Evolutionary conservation across 2,888 invertebrate species (phyloP), one percentile per base, ranked within the genome.

Genomic region (Pristionchus arcanus): DNA sequence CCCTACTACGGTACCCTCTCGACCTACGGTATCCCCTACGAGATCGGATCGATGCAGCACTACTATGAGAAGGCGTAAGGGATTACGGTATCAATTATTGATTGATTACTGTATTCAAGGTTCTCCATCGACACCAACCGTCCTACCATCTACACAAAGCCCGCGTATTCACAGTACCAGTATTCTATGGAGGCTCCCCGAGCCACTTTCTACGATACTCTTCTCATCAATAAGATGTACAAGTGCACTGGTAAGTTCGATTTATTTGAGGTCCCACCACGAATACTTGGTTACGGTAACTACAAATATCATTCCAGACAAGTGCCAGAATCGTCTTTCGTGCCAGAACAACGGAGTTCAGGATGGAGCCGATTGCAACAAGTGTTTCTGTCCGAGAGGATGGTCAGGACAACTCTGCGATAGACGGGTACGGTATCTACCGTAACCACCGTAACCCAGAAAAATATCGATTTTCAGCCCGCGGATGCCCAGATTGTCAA

Each of bases 21-120:
- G 4, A 81, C 15, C 49, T 81, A 81, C 81, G 81, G 42, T 21
- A 81, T 81, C 19, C 81, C 81, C 0, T 81, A 81, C 81, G 81
- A 81, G 15, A 21, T 81, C 81, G 81, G 81, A 81, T 81, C 81
- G 21, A 81, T 81, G 81, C 81, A 81, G 49, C 81, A 42, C 49
- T 81, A 81, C 81, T 15, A 81, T 15, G 34, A 81, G 81, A 49
- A 49, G 42, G 37, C 81, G 81, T 81, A 37, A 81, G 81, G 13
- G 37, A 49, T 21, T 55, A 55, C 28, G 68, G 28, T 28, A 34
- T 71, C 25, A 21, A 5, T 13, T 2, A 31, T 31, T 71, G 9
- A 63, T 34, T 34, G 34, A 25, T 19, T 31, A 71, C 16, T 34
- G 16, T 34, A 49, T 34, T 49, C 25, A 7, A n/a, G 37, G 3